Conservation (phyloP, 1,140 invertebrate genomes). For the Temnothorax nylanderi region DNA sequence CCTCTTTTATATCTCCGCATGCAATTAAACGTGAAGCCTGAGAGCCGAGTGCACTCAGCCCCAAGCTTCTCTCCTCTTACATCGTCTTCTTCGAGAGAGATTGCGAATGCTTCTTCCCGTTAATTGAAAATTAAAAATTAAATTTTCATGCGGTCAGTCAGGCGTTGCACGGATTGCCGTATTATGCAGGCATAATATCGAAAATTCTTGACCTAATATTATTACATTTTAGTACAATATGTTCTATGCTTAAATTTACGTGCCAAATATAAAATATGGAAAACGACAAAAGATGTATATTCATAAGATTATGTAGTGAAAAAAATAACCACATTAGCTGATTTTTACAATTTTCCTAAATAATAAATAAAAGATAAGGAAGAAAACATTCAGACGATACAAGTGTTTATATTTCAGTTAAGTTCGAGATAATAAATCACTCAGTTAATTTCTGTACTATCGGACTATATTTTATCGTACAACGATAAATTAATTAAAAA, state of each 20-base stretch:
- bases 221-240: background rate
- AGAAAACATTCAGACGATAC: background rate
- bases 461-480: background rate
- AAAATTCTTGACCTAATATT: background rate
- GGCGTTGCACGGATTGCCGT: background rate
- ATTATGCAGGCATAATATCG: background rate
- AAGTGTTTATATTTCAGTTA: background rate
- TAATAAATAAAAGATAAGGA: background rate
- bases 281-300: background rate
- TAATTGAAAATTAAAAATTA: constrained; percentile 60
- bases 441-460: constrained; percentile 8
- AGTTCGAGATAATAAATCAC: constrained; percentile 16
- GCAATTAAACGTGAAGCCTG: constrained; percentile 7
- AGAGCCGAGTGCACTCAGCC: background rate
- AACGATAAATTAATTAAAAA: constrained; percentile 15
- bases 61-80: background rate
- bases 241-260: background rate
- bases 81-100: background rate
- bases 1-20: background rate
- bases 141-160: background rate
- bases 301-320: background rate
- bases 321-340: background rate
- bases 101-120: constrained; percentile 2
- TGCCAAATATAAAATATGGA: background rate
- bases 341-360: background rate